phyloP scores from a whole-genome alignment of 2,113 vertebrate species.

The Hassar affinis region DNA sequence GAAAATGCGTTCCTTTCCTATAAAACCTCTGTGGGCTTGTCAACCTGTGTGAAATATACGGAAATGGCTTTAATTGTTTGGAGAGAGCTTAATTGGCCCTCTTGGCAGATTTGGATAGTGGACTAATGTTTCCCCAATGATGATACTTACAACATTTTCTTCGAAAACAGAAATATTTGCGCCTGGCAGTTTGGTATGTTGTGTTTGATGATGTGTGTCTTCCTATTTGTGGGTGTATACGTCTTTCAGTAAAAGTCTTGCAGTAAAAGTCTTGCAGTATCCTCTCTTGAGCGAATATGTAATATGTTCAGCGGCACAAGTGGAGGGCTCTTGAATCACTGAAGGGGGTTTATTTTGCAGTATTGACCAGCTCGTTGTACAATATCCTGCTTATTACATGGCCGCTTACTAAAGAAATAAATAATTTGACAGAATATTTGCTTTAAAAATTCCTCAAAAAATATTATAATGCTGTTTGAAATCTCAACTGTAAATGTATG shows the following conservation, averaged over 20 bases:
- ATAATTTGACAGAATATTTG: no score
- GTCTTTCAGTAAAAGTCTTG: slow-evolving; percentile 8
- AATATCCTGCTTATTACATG: no score
- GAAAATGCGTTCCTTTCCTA: slow-evolving; percentile 31
- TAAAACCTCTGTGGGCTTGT: slow-evolving; percentile 41
- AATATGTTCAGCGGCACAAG: no score
- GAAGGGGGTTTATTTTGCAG: no score
- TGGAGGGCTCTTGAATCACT: no score
- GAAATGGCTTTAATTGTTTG: slow-evolving; percentile 57
- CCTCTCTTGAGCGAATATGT: background rate
- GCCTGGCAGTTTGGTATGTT: slow-evolving; percentile 6
- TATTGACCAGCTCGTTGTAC: no score
- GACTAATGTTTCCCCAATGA: slow-evolving; percentile 47
- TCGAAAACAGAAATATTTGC: slow-evolving; percentile 13
- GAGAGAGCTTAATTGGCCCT: slow-evolving; percentile 56
- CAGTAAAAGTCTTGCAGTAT: background rate
- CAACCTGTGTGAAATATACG: slow-evolving; percentile 48
- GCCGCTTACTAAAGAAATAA: no score
- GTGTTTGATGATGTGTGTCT: slow-evolving; percentile 16
- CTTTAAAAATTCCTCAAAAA: no score
- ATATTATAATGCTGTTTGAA: no score
- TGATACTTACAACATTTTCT: background rate
- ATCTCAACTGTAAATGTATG: no score
- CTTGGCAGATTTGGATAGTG: slow-evolving; percentile 53
- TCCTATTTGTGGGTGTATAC: background rate